phyloP scores from a whole-genome alignment of 2,888 invertebrate species.

The Carterocephalus palaemon region DNA sequence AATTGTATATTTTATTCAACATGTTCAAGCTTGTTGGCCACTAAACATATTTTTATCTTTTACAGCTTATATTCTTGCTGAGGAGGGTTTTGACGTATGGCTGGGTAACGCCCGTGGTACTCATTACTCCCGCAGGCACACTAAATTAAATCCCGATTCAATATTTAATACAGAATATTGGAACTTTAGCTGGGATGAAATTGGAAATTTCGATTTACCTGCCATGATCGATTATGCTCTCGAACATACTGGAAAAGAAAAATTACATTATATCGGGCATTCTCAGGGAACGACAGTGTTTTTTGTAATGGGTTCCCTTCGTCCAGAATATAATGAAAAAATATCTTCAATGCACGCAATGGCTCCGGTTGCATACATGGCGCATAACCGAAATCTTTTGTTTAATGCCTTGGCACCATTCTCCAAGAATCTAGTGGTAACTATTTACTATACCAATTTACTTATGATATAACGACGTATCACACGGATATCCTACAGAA shows the following conservation, averaged over 20 bases:
- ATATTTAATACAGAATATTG: slow-evolving; percentile 72
- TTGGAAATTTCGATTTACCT: slow-evolving; percentile 88
- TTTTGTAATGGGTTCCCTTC: slow-evolving; percentile 54
- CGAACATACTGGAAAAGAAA: slow-evolving; percentile 64
- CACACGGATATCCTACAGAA: no score
- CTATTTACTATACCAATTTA: slow-evolving; percentile 4
- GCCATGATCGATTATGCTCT: slow-evolving; percentile 87
- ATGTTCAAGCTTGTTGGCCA: no score
- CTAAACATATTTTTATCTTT: no score
- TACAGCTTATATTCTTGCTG: slow-evolving; percentile 77
- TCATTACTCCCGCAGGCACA: slow-evolving; percentile 80
- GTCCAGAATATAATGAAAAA: slow-evolving; percentile 78
- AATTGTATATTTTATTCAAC: not conserved
- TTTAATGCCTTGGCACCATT: slow-evolving; percentile 58
- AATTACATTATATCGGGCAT: slow-evolving; percentile 58
- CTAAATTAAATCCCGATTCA: slow-evolving; percentile 54
- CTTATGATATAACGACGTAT: no score
- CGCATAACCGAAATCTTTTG: slow-evolving; percentile 65
- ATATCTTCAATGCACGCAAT: slow-evolving; percentile 80
- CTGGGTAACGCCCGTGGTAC: slow-evolving; percentile 89
- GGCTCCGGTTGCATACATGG: slow-evolving; percentile 81
- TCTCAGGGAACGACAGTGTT: slow-evolving; percentile 63
- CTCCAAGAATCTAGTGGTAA: slow-evolving; percentile 52
- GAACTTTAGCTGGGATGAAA: slow-evolving; percentile 90
- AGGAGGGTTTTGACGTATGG: slow-evolving; percentile 89